phyloP scores from a whole-genome alignment of 2,797 vertebrate species.

The Spea hammondii region DNA sequence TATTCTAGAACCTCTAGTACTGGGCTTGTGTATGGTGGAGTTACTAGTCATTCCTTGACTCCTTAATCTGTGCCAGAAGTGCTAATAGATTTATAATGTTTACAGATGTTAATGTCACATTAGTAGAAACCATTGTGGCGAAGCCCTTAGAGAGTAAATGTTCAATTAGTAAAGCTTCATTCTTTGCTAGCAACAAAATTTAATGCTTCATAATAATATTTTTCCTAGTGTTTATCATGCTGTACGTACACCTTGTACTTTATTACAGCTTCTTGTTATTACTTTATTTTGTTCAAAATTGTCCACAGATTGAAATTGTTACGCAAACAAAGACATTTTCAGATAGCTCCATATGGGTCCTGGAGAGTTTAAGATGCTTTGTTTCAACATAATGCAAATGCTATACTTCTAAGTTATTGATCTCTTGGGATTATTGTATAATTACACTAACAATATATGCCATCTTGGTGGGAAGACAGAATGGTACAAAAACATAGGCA shows the following conservation, averaged over 20 bases:
- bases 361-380: constrained; percentile 56
- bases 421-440: constrained; percentile 37
- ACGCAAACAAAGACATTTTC: constrained; percentile 52
- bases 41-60: background rate
- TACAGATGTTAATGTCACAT: background rate
- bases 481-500: constrained; percentile 15
- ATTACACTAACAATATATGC: constrained; percentile 59
- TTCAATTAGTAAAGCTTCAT: constrained; percentile 4
- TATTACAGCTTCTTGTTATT: constrained; percentile 32
- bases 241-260: constrained; percentile 26
- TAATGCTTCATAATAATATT: constrained; percentile 23
- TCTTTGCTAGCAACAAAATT: background rate
- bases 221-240: constrained; percentile 35
- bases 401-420: constrained; percentile 56
- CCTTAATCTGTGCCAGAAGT: background rate
- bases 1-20: too few species aligned
- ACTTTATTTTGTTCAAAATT: constrained; percentile 38
- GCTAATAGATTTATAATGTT: background rate
- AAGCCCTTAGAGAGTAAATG: constrained; percentile 3
- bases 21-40: background rate
- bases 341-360: constrained; percentile 57
- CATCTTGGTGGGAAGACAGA: constrained; percentile 49
- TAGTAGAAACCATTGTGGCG: background rate
- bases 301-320: constrained; percentile 41
- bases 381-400: constrained; percentile 56